Percentiles rank a stretch among this genome's conserved stretches.
Conservation (phyloP, 2,797 vertebrate species). For the Avahi laniger region DNA sequence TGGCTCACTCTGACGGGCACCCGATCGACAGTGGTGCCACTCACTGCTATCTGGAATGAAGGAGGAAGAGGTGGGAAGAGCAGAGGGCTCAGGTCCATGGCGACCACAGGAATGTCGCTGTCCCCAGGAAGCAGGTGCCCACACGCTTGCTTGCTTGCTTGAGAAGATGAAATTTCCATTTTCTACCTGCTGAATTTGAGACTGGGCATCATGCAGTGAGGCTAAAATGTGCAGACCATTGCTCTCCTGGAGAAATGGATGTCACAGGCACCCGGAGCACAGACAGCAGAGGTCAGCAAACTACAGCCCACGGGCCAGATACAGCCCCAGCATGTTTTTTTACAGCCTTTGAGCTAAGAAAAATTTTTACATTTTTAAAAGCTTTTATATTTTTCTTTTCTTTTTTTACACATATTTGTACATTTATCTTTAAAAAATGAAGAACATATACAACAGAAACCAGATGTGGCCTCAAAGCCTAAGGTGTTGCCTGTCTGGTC, state of each 20-base stretch:
- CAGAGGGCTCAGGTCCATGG: not conserved
- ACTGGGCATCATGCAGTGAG: not conserved
- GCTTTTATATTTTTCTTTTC: not conserved
- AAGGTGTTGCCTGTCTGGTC: not conserved
- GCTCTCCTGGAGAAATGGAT: not conserved
- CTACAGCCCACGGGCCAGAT: not conserved
- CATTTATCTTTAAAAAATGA: not conserved
- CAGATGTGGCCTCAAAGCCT: not conserved
- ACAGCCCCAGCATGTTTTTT: not conserved
- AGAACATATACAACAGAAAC: not conserved
- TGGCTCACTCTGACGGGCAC: not conserved
- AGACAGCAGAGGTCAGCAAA: not conserved
- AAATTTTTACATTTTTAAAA: not conserved
- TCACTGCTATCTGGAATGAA: not conserved
- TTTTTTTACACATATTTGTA: not conserved
- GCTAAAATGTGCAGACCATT: too few species aligned
- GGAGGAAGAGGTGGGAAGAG: not conserved
- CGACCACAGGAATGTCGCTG: not conserved
- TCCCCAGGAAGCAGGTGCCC: not conserved
- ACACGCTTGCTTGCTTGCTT: not conserved
- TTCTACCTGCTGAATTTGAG: not conserved
- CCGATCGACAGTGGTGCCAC: accelerated
- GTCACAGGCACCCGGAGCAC: not conserved
- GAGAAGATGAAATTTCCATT: not conserved
- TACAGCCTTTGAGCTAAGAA: not conserved